Conservation (phyloP, 1,140 invertebrate species). For the Nixonia krombeini region DNA sequence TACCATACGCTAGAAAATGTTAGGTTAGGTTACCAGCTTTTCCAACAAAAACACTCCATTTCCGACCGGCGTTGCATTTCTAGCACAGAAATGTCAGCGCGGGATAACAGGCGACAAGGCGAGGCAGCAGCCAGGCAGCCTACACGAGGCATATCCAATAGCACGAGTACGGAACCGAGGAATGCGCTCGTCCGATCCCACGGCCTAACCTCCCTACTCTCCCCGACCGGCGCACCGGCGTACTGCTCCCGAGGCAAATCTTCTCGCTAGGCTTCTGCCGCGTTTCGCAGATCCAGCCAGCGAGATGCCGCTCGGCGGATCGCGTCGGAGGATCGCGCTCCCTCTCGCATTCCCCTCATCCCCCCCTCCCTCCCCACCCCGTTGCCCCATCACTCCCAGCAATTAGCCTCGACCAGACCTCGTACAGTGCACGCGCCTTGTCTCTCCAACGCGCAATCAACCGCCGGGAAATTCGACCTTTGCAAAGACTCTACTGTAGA, state of each 20-base stretch:
- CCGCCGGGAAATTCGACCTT: no score
- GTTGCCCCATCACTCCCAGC: slow-evolving; percentile 15
- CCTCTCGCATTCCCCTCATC: no score
- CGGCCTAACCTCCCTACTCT: slow-evolving; percentile 16
- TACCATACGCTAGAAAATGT: neutral
- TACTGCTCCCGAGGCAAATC: slow-evolving; percentile 18
- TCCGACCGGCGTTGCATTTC: neutral
- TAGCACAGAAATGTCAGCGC: slow-evolving; percentile 1
- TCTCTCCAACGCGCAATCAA: neutral
- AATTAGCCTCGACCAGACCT: slow-evolving; percentile 31
- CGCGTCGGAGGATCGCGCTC: slow-evolving; percentile 20
- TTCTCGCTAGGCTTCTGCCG: slow-evolving; percentile 17
- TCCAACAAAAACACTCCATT: no score
- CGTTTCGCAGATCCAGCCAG: slow-evolving; percentile 25
- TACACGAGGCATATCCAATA: slow-evolving; percentile 28
- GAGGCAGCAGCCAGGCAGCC: slow-evolving; percentile 4
- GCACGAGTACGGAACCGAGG: slow-evolving; percentile 19
- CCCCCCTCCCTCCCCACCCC: no score
- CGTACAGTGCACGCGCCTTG: neutral
- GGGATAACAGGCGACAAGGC: neutral
- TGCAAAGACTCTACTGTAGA: no score
- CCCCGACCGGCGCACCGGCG: slow-evolving; percentile 16
- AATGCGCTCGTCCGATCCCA: slow-evolving; percentile 32
- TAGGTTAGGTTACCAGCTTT: no score
- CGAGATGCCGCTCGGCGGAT: slow-evolving; percentile 14